Evolutionary conservation across 2,797 vertebrate genomes (phyloP), one percentile per base, ranked within the genome.

Genomic region (Melanotaenia trifasciata): DNA sequence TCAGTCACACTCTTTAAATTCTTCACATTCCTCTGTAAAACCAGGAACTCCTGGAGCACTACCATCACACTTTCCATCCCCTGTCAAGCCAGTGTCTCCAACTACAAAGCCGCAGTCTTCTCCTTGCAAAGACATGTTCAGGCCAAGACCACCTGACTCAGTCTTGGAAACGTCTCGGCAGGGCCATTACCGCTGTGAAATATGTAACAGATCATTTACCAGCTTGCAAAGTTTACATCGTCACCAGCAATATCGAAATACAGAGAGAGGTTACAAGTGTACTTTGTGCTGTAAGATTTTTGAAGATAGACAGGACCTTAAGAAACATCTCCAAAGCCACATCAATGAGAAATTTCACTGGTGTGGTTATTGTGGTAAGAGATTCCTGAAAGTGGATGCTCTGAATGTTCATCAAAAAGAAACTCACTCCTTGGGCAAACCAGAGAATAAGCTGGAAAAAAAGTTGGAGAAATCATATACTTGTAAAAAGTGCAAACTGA

Each of bases 231-330:
- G 85, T 90, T 93, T 96, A 84, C 94, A 93, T 75, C 87, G 89
- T 62, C 95, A 96, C 84, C 95, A 95, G 75, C 93, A 94, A 32
- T 95, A 95, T 76, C 87, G 93, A 72, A 94, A 94, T 60, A 87
- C 91, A 40, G 95, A 94, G 72, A 86, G 91, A 70, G 94, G 93
- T 64, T 95, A 91, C 80, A 95, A 91, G 76, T 96, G 95, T 80
- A 95, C 95, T 51, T 84, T 96, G 69, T 96, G 95, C 80, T 96
- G 94, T 81, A 93, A 94, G 67, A 84, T 92, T 35, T 95, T 94
- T 85, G 84, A 88, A 79, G 90, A 92, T 67, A 78, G 90, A 80
- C 90, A 91, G 58, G 86, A 90, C 54, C 86, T 95, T 45, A 92
- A 92, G 62, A 87, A 78, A 68, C 95, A 96, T 79, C 90, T 96